A percentile compares a stretch with the other conserved stretches of the same genome.
Conservation (phyloP, 2,888 invertebrate species). For the Pyrgus malvae region DNA sequence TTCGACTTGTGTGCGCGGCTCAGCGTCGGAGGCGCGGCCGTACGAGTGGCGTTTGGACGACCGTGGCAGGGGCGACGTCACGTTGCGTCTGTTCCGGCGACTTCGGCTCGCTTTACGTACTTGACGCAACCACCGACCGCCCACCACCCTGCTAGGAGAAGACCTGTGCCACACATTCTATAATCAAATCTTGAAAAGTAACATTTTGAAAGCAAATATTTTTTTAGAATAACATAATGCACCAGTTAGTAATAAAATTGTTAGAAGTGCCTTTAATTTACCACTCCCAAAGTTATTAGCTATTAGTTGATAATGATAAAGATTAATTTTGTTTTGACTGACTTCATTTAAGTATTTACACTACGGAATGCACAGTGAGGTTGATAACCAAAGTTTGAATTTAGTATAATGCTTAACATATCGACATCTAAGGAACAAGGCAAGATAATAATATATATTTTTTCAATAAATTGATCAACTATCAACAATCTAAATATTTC, state of each 20-base stretch:
- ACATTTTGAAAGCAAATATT: constrained; percentile 5
- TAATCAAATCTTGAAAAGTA: constrained; percentile 15
- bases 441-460: too few relatives aligned
- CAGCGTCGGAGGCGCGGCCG: constrained; percentile 57
- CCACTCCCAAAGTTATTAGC: too few relatives aligned
- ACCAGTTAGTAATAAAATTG: constrained; percentile 1
- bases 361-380: too few relatives aligned
- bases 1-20: constrained; percentile 64
- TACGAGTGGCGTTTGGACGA: constrained; percentile 59
- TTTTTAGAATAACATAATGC: background rate
- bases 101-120: constrained; percentile 71
- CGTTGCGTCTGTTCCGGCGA: constrained; percentile 66
- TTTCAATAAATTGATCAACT: too few relatives aligned
- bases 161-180: constrained; percentile 56
- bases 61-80: constrained; percentile 66
- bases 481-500: too few relatives aligned
- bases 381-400: too few relatives aligned
- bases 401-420: too few relatives aligned
- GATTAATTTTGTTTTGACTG: too few relatives aligned
- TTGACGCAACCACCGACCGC: constrained; percentile 79
- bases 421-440: too few relatives aligned
- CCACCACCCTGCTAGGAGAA: constrained; percentile 82
- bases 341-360: too few relatives aligned
- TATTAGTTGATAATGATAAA: too few relatives aligned
- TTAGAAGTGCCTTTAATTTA: too few relatives aligned